Conservation (phyloP, 2,888 invertebrate species). For the Scaptomyza tumidula region DNA sequence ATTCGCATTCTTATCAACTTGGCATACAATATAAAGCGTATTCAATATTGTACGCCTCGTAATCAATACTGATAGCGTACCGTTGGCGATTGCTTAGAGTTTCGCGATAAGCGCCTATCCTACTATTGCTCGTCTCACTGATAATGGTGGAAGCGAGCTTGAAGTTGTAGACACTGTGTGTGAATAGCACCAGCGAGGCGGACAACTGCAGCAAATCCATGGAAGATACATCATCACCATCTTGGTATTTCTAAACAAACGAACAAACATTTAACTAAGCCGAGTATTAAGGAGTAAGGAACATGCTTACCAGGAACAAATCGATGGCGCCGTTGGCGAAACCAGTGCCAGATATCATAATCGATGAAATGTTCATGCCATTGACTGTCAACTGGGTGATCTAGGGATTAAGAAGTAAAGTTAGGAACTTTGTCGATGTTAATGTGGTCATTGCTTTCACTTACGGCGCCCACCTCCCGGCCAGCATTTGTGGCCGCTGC, state of each 20-base stretch:
- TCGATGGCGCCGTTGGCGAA: slow-evolving; percentile 77
- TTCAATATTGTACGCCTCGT: neutral
- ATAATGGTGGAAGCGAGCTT: slow-evolving; percentile 80
- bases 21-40: neutral
- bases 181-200: slow-evolving; percentile 80
- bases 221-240: slow-evolving; percentile 74
- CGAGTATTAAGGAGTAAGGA: neutral
- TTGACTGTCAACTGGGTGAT: slow-evolving; percentile 73
- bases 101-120: slow-evolving; percentile 66
- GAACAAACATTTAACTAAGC: neutral
- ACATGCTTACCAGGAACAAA: slow-evolving; percentile 73
- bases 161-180: slow-evolving; percentile 82
- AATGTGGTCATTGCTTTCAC: slow-evolving; percentile 15
- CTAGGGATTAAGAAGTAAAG: slow-evolving; percentile 35
- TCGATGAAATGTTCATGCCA: slow-evolving; percentile 80
- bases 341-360: slow-evolving; percentile 80
- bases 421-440: neutral
- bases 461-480: slow-evolving; percentile 72
- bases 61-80: slow-evolving; percentile 48
- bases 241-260: slow-evolving; percentile 68
- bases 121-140: slow-evolving; percentile 60
- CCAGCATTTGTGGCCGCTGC: slow-evolving; percentile 71
- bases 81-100: slow-evolving; percentile 78
- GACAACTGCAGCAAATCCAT: slow-evolving; percentile 78
- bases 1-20: neutral